These are phyloP conservation scores for Melanostoma scalare DNA, from an alignment of 2,888 invertebrate genomes.

Conservation along the genomic window DNA sequence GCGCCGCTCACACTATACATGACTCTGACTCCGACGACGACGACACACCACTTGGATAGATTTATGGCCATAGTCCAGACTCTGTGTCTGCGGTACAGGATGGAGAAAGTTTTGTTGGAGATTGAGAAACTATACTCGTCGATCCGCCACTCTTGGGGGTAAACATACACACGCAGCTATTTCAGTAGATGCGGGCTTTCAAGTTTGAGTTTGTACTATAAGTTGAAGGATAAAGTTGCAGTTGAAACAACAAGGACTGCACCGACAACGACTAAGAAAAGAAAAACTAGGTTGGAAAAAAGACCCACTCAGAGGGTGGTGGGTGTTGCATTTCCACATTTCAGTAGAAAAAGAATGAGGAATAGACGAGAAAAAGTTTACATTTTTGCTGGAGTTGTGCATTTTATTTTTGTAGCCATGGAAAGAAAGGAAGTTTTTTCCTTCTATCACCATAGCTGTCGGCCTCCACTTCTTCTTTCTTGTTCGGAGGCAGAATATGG, in stretches of 20 bases:
- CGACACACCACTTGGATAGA: constrained; percentile 74
- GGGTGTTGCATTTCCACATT: constrained; percentile 55
- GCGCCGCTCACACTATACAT: constrained; percentile 19
- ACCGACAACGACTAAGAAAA: constrained; percentile 46
- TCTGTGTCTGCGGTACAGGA: constrained; percentile 75
- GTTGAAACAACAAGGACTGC: constrained; percentile 67
- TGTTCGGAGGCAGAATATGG: constrained; percentile 58
- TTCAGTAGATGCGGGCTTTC: constrained; percentile 40
- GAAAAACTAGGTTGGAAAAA: constrained; percentile 67
- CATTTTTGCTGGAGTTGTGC: constrained; percentile 60
- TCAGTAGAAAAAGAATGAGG: constrained; percentile 18
- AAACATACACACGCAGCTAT: neutral
- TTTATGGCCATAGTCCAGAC: constrained; percentile 75
- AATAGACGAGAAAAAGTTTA: constrained; percentile 60
- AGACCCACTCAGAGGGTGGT: constrained; percentile 30
- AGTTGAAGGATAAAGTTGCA: constrained; percentile 69
- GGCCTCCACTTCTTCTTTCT: constrained; percentile 36
- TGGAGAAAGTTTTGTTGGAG: constrained; percentile 72
- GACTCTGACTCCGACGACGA: constrained; percentile 36
- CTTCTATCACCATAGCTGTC: constrained; percentile 40
- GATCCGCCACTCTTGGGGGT: constrained; percentile 52
- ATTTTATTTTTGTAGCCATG: constrained; percentile 38
- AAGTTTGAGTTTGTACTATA: constrained; percentile 59
- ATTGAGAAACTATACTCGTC: constrained; percentile 73
- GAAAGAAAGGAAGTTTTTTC: constrained; percentile 55